Conservation (phyloP, 2,113 vertebrate species). For the Motacilla tschutschensis region DNA sequence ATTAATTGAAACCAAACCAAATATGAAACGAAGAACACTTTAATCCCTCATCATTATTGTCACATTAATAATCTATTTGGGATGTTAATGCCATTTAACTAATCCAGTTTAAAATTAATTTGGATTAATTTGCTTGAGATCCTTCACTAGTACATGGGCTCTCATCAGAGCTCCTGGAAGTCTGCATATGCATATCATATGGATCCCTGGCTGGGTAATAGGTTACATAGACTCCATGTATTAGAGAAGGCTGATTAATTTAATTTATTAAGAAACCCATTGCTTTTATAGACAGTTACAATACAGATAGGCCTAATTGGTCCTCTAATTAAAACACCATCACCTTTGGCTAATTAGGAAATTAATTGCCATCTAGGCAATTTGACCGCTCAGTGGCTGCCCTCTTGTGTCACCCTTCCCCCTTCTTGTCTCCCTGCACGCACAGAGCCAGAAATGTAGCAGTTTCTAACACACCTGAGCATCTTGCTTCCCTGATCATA, state of each 20-base stretch:
- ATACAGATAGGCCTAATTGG: too few species aligned
- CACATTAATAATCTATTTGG: background rate
- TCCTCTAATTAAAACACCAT: too few species aligned
- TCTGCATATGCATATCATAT: background rate
- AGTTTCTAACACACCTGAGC: background rate
- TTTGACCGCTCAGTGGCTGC: background rate
- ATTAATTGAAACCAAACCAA: background rate
- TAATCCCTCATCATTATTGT: background rate
- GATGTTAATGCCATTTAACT: background rate
- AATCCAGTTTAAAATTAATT: slow-evolving; percentile 12
- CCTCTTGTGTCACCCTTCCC: fast-evolving
- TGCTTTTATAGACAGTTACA: too few species aligned
- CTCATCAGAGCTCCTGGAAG: background rate
- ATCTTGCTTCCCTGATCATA: background rate
- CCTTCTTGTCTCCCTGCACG: background rate
- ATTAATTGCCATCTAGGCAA: background rate
- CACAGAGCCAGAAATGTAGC: background rate
- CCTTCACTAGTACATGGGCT: background rate
- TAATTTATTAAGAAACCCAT: too few species aligned
- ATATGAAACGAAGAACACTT: background rate
- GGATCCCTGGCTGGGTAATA: too few species aligned
- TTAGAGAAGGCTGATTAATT: too few species aligned
- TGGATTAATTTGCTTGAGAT: background rate
- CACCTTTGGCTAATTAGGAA: too few species aligned
- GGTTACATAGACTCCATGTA: too few species aligned